Evolutionary conservation across 2,888 invertebrate genomes (phyloP).

Genomic region (Coleophora deauratella): DNA sequence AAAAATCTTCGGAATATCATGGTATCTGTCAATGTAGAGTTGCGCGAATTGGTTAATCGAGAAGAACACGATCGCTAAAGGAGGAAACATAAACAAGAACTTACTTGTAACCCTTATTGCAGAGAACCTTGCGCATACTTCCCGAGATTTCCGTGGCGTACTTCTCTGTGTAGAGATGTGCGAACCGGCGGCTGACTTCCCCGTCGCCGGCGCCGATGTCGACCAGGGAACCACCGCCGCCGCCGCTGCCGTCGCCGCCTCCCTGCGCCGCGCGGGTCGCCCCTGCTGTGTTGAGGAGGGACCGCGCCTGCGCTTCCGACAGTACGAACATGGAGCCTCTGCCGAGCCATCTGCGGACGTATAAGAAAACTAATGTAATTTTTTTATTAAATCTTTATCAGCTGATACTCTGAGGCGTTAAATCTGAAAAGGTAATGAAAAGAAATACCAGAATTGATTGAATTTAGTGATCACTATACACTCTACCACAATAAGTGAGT

Average conservation of each 20-base stretch:
- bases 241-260: slow-evolving; percentile 24
- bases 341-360: slow-evolving; percentile 79
- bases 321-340: slow-evolving; percentile 98
- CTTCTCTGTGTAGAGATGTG: slow-evolving; percentile 80
- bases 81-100: slow-evolving; percentile 27
- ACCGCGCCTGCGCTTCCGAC: slow-evolving; percentile 85
- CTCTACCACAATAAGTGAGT: background rate
- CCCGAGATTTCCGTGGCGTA: slow-evolving; percentile 94
- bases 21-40: too few species aligned
- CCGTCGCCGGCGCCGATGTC: slow-evolving; percentile 98
- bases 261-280: slow-evolving; percentile 17
- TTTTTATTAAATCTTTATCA: too few species aligned
- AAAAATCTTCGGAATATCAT: too few species aligned
- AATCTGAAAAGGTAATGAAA: too few species aligned
- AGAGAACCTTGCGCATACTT: slow-evolving; percentile 88
- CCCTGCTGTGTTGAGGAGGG: slow-evolving; percentile 59
- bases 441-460: too few species aligned
- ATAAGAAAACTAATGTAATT: background rate
- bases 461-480: too few species aligned
- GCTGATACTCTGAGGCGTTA: too few species aligned
- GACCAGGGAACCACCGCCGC: slow-evolving; percentile 65
- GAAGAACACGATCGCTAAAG: background rate
- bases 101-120: slow-evolving; percentile 84
- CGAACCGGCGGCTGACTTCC: slow-evolving; percentile 88
- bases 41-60: too few species aligned